Conservation (phyloP, 2,113 vertebrate genomes). For the Cichladusa arquata region DNA sequence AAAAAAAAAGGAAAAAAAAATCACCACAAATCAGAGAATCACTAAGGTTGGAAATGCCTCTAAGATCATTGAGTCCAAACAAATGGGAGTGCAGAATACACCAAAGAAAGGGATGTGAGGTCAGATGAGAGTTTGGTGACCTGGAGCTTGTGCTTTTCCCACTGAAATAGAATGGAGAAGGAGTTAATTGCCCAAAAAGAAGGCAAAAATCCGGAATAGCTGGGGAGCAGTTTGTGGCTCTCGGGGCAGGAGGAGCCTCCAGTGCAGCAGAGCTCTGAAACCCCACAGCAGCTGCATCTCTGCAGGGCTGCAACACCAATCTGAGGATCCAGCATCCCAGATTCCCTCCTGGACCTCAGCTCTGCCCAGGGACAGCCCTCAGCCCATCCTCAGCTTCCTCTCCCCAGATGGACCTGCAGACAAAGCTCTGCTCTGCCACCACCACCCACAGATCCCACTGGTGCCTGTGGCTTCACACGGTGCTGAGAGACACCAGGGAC, state of each 20-base stretch:
- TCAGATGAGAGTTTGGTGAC: neutral
- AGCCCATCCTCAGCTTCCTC: neutral
- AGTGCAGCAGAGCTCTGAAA: accelerated
- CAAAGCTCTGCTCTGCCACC: neutral
- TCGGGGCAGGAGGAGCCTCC: neutral
- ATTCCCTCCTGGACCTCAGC: accelerated
- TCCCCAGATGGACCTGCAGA: neutral
- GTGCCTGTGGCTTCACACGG: accelerated
- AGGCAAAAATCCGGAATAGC: neutral
- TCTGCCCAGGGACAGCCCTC: neutral
- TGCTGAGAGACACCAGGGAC: neutral
- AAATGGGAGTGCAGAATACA: neutral
- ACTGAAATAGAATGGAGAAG: neutral
- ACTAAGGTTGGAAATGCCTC: neutral
- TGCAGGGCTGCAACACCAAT: neutral
- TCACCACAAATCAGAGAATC: neutral
- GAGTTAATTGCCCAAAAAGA: neutral
- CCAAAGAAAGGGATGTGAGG: neutral
- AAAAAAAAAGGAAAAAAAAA: neutral
- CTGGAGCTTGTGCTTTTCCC: neutral
- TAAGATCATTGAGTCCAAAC: neutral
- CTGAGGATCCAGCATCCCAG: accelerated
- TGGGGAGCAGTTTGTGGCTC: accelerated
- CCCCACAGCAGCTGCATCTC: neutral
- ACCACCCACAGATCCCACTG: neutral